A percentile compares a stretch with the other conserved stretches of the same genome.
These are phyloP conservation scores for Thyatira batis DNA, from an alignment of 2,888 invertebrate species.

Conservation along the genomic window DNA sequence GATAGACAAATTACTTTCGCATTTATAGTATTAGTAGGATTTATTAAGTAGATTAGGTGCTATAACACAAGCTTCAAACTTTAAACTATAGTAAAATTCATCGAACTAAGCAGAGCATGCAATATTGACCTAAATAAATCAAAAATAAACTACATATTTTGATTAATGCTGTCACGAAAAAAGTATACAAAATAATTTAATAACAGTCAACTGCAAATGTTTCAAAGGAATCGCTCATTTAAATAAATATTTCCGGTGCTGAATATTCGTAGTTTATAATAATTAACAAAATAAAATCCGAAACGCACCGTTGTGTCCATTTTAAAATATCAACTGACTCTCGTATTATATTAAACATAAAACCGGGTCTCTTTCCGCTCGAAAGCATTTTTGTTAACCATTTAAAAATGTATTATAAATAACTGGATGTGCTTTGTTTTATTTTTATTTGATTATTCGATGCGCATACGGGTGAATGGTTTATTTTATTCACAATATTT, in stretches of 20 bases:
- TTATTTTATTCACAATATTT: neutral
- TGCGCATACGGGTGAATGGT: neutral
- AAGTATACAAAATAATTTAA: no score
- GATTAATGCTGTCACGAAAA: no score
- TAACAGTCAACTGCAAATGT: no score
- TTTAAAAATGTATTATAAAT: neutral
- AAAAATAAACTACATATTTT: no score
- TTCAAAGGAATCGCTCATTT: neutral
- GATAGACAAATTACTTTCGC: no score
- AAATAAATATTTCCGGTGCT: no score
- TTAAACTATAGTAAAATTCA: no score
- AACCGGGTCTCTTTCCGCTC: constrained; percentile 1
- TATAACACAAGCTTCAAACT: no score
- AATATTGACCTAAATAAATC: no score
- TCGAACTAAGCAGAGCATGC: no score
- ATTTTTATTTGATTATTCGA: neutral
- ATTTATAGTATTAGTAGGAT: no score
- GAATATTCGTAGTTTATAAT: neutral
- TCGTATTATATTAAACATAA: neutral
- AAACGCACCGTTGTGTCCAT: neutral
- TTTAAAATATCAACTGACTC: neutral
- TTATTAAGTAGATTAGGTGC: no score
- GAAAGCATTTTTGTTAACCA: neutral
- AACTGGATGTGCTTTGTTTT: neutral
- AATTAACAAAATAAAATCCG: neutral